These are phyloP conservation scores for Metalampra italica DNA, from an alignment of 2,888 invertebrate species.

Conservation along the genomic window DNA sequence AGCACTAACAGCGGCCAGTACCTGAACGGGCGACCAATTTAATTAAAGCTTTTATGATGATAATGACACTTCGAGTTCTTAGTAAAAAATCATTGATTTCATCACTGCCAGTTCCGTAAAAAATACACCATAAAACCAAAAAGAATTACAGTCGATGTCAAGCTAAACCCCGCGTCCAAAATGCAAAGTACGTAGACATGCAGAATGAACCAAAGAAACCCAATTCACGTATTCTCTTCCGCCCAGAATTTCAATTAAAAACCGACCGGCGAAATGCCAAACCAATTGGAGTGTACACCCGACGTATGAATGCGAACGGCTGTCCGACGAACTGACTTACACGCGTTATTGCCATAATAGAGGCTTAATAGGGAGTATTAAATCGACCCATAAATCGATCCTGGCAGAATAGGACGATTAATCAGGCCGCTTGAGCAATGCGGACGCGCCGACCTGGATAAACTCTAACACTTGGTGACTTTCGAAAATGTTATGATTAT, in stretches of 20 bases:
- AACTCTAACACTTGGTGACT: not conserved
- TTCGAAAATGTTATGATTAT: not conserved
- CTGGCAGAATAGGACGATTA: conserved; percentile 52
- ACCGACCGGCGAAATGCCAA: conserved; percentile 8
- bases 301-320: conserved; percentile 15
- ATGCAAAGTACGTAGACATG: too few species aligned
- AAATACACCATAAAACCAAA: too few species aligned
- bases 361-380: conserved; percentile 44
- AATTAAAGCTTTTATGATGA: too few species aligned
- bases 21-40: too few species aligned
- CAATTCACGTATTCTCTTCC: conserved; percentile 11
- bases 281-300: not conserved
- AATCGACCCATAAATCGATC: conserved; percentile 58
- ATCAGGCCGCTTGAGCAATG: conserved; percentile 31
- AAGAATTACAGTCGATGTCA: too few species aligned
- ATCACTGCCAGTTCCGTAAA: too few species aligned
- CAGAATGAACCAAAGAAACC: conserved; percentile 1
- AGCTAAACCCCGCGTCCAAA: too few species aligned
- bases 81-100: too few species aligned
- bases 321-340: conserved; percentile 20
- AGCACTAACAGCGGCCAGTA: too few species aligned
- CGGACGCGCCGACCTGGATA: conserved; percentile 7
- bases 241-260: conserved; percentile 10
- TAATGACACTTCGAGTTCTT: too few species aligned
- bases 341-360: conserved; percentile 43